A percentile compares a stretch with the other conserved stretches of the same genome.
These are phyloP conservation scores for Trilocha varians DNA, from an alignment of 2,888 invertebrate genomes.

Conservation along the genomic window DNA sequence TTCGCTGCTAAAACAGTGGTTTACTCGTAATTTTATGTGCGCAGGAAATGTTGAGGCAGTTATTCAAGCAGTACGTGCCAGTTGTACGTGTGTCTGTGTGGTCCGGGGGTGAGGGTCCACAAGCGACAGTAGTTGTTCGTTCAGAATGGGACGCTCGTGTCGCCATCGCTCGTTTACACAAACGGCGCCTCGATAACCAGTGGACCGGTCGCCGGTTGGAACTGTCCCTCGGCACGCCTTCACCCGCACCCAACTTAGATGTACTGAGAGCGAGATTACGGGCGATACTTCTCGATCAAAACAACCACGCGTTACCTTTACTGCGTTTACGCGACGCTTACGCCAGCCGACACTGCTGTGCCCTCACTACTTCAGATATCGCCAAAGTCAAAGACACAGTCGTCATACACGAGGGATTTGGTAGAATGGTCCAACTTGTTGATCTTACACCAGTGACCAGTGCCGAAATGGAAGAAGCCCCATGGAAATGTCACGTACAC, in stretches of 20 bases:
- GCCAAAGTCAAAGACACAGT: conserved; percentile 84
- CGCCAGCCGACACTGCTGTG: conserved; percentile 85
- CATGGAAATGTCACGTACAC: conserved; percentile 70
- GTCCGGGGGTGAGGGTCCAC: conserved; percentile 61
- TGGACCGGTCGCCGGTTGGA: conserved; percentile 83
- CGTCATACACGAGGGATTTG: conserved; percentile 54
- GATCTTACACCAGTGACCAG: conserved; percentile 45
- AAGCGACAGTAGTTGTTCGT: conserved; percentile 81
- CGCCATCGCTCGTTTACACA: conserved; percentile 87
- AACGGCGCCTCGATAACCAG: conserved; percentile 79
- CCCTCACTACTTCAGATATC: conserved; percentile 80
- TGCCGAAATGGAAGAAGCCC: conserved; percentile 56
- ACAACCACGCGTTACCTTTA: conserved; percentile 81
- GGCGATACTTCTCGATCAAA: conserved; percentile 82
- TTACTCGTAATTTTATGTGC: background rate
- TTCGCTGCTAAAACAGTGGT: no score
- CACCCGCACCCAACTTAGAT: conserved; percentile 76
- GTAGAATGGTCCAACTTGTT: conserved; percentile 55
- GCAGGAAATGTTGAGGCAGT: conserved; percentile 54
- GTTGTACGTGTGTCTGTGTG: conserved; percentile 53
- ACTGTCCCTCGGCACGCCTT: conserved; percentile 77
- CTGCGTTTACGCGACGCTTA: conserved; percentile 88
- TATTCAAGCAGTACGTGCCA: conserved; percentile 52
- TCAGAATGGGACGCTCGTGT: conserved; percentile 80
- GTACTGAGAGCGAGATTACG: conserved; percentile 80